Base-by-base conservation (phyloP, 2,888 invertebrate genomes). In the Aricia artaxerxes region DNA sequence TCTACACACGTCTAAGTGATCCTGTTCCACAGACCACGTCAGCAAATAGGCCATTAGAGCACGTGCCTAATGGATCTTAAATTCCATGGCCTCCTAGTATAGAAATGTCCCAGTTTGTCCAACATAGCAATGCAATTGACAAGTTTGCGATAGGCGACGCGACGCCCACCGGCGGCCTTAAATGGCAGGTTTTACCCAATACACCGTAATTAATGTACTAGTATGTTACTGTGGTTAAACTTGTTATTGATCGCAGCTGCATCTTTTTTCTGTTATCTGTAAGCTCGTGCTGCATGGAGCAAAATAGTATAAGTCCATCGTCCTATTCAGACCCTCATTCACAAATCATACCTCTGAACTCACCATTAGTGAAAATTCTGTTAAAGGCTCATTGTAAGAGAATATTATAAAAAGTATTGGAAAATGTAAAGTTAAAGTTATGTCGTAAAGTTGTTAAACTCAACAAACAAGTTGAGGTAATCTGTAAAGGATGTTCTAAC, bases 121-220 rank as follows among this genome's bases (percentile, higher is more conserved):
- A 57, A 76, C 31, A 35, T 31, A 57, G 57, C 49, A 31, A 16
- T 76, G 57, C 76, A 76, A 57, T 76, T 76, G 57, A 76, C 76
- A 76, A 53, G 76, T 31, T 76, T 57, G 53, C 76, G 53, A 24
- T 53, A 24, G 75, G 11, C 76, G 69, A 69, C 49, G 31, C 76
- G 49, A 76, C 75, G 49, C 75, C 75, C 31, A 49, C 75, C 9
- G 3, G 31, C 6, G 9, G n/a, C 75, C 75, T 13, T 49, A 75
- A n/a, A 49, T 49, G 24, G 75, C 44, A 75, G 31, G 57, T n/a
- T 53, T 57, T 35, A 76, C 76, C 76, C 57, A 76, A 76, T 76
- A 76, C 44, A 35, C 35, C 69, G 69, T 35, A 64, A 64, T 64
- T 31, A 64, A 31, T 64, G 9, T 24, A 64, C 24, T 11, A 64